A percentile compares a stretch with the other conserved stretches of the same genome.
Conservation (phyloP, 2,797 vertebrate genomes). For the Danionella dracula region DNA sequence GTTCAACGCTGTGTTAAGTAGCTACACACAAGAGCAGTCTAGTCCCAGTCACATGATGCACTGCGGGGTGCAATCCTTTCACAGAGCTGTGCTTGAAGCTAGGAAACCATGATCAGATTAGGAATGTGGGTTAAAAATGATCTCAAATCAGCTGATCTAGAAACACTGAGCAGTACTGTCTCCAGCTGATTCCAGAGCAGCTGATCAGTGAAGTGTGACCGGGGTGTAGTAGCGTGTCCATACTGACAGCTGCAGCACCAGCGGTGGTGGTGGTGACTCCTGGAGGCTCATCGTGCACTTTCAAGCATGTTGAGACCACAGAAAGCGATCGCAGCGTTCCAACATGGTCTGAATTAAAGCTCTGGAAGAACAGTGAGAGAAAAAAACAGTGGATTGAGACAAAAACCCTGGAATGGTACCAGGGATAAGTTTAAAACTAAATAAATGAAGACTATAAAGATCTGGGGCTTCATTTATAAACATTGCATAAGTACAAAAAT, state of each 20-base stretch:
- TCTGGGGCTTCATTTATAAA: too few relatives aligned
- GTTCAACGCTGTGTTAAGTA: neutral
- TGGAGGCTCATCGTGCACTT: neutral
- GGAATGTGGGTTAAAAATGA: neutral
- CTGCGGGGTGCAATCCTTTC: neutral
- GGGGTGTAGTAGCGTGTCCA: too few relatives aligned
- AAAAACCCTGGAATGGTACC: too few relatives aligned
- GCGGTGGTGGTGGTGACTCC: too few relatives aligned
- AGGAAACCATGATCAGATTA: too few relatives aligned
- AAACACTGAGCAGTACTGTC: neutral
- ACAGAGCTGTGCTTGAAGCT: neutral
- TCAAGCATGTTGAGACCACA: constrained; percentile 93
- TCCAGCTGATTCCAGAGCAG: neutral
- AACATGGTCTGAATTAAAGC: constrained; percentile 94
- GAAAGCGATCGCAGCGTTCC: constrained; percentile 92
- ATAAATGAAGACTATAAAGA: too few relatives aligned
- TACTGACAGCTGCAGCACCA: neutral
- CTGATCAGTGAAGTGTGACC: neutral
- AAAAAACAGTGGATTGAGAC: neutral
- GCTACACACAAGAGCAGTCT: neutral
- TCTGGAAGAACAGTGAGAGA: constrained; percentile 61
- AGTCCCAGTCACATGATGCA: neutral
- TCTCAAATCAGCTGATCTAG: neutral
- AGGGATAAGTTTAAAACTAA: too few relatives aligned
- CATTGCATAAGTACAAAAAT: too few relatives aligned